Conservation (phyloP, 2,888 invertebrate genomes). For the Drosophila melanosoma region DNA sequence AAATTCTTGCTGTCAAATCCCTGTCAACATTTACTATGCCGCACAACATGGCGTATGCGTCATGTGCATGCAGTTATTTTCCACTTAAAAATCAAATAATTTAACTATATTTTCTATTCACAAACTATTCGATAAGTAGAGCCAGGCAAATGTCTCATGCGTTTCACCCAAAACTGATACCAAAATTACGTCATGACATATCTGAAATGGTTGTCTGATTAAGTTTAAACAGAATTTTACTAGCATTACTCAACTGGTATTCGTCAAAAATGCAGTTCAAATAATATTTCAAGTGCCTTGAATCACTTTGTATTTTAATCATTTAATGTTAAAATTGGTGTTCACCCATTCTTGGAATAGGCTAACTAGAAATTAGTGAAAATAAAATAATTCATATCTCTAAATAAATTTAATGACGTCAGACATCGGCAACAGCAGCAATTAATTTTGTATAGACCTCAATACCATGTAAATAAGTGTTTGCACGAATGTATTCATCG, state of each 20-base stretch:
- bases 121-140: neutral
- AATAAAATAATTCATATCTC: neutral
- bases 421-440: conserved; percentile 72
- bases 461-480: conserved; percentile 92
- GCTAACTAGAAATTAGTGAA: neutral
- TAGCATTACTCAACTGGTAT: conserved; percentile 9
- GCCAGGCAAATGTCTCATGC: neutral
- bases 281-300: conserved; percentile 16
- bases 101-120: conserved; percentile 1
- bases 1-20: conserved; percentile 50
- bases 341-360: neutral
- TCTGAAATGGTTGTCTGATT: conserved; percentile 10
- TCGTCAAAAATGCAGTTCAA: neutral
- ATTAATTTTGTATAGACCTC: conserved; percentile 87
- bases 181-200: conserved; percentile 41
- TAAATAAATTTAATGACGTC: neutral
- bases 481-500: conserved; percentile 93
- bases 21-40: conserved; percentile 48
- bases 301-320: neutral
- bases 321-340: neutral
- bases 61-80: conserved; percentile 17
- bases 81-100: conserved; percentile 4
- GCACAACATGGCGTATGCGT: conserved; percentile 54
- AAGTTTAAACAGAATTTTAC: neutral
- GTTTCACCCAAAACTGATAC: conserved; percentile 35